Conservation (phyloP, 2,113 vertebrate genomes). For the Periophthalmodon schlosseri region DNA sequence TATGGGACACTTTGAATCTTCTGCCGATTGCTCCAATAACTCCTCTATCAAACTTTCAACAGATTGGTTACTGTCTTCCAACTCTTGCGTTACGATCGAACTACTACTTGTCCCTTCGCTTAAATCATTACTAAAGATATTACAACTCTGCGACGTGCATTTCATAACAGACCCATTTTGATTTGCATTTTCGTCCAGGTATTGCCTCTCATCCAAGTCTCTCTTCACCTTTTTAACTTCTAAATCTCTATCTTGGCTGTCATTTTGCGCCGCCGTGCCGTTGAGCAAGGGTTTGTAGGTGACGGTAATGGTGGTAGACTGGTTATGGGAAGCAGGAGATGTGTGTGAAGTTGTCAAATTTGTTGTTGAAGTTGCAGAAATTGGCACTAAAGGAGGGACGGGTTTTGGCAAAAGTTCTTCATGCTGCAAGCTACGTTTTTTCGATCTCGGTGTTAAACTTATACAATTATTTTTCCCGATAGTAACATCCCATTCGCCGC, state of each 20-base stretch:
- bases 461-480: slow-evolving; percentile 79
- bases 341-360: slow-evolving; percentile 33
- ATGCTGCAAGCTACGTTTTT: slow-evolving; percentile 87
- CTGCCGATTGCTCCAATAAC: slow-evolving; percentile 76
- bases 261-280: slow-evolving; percentile 61
- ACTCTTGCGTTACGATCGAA: slow-evolving; percentile 7
- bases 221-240: slow-evolving; percentile 85
- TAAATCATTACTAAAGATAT: slow-evolving; percentile 41
- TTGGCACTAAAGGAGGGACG: slow-evolving; percentile 52
- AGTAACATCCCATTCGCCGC: slow-evolving; percentile 81
- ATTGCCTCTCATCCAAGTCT: slow-evolving; percentile 64
- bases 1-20: slow-evolving; percentile 46
- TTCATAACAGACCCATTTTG: slow-evolving; percentile 59
- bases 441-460: slow-evolving; percentile 84
- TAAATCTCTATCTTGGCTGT: slow-evolving; percentile 70
- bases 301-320: slow-evolving; percentile 38
- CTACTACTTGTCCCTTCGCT: slow-evolving; percentile 38
- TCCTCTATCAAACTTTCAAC: slow-evolving; percentile 84
- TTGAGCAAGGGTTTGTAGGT: slow-evolving; percentile 66
- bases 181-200: slow-evolving; percentile 65
- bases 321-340: slow-evolving; percentile 31
- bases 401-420: slow-evolving; percentile 72
- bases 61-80: slow-evolving; percentile 46
- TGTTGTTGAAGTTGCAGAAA: slow-evolving; percentile 31
- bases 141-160: slow-evolving; percentile 46